Conservation (phyloP, 2,113 vertebrate species). For the Boulengeromyrus knoepffleri region DNA sequence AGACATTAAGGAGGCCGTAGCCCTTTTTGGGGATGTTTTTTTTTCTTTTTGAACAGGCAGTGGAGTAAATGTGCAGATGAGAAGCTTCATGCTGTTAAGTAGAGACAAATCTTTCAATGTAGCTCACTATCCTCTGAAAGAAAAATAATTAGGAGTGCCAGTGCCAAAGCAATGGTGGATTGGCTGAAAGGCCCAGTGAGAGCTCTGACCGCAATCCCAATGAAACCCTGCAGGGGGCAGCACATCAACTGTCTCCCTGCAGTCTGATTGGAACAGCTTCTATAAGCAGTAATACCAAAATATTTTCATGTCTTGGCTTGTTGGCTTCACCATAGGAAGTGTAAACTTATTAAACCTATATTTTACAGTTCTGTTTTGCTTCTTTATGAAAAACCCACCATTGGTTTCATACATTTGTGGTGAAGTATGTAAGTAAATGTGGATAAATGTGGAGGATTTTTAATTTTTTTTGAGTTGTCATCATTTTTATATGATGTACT, state of each 20-base stretch:
- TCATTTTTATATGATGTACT: neutral
- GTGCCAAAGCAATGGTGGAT: neutral
- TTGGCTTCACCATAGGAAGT: neutral
- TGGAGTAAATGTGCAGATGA: neutral
- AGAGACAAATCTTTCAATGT: neutral
- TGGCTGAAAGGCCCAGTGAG: neutral
- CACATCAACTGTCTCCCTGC: neutral
- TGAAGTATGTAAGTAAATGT: neutral
- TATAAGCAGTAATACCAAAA: neutral
- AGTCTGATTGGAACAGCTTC: neutral
- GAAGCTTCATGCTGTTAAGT: neutral
- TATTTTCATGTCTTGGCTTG: neutral
- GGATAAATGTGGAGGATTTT: neutral
- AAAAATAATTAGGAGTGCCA: neutral
- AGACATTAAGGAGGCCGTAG: neutral
- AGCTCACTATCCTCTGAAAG: neutral
- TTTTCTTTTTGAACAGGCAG: neutral
- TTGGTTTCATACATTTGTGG: neutral
- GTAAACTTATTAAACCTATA: neutral
- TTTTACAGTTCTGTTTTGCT: neutral
- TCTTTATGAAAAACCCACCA: neutral
- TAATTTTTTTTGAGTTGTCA: neutral
- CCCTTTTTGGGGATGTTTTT: neutral
- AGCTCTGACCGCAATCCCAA: neutral
- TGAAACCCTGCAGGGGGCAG: neutral